These are phyloP conservation scores for Callopanchax toddi DNA, from an alignment of 2,113 vertebrate genomes.

Conservation along the genomic window DNA sequence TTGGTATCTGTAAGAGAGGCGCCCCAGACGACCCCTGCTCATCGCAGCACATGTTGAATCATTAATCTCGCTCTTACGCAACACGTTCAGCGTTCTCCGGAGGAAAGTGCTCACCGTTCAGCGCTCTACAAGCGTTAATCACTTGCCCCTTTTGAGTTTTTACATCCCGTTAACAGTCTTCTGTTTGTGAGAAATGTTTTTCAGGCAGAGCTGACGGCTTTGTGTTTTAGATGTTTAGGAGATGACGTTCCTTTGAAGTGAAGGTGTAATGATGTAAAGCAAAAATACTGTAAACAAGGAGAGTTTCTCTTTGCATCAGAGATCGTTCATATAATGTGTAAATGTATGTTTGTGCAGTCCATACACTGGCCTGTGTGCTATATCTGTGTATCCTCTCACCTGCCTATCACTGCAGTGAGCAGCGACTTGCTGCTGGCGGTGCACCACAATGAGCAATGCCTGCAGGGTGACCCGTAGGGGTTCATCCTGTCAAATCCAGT, in stretches of 20 bases:
- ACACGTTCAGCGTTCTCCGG: slow-evolving; percentile 26
- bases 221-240: not conserved
- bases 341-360: not conserved
- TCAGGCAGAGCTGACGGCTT: slow-evolving; percentile 2
- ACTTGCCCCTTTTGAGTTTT: slow-evolving; percentile 37
- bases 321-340: not conserved
- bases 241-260: slow-evolving; percentile 39
- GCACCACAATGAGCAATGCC: not conserved
- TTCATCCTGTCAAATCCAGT: slow-evolving; percentile 24
- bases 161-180: slow-evolving; percentile 8
- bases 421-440: not conserved
- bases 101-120: slow-evolving; percentile 7
- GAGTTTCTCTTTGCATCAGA: too few species aligned
- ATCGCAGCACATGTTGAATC: slow-evolving; percentile 31
- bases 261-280: not conserved
- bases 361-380: not conserved
- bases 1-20: slow-evolving; percentile 5
- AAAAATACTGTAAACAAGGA: too few species aligned
- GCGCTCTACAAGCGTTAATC: slow-evolving; percentile 37
- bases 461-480: not conserved
- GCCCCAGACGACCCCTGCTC: slow-evolving; percentile 21
- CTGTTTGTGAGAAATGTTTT: slow-evolving; percentile 30
- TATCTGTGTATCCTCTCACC: not conserved
- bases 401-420: slow-evolving; percentile 10
- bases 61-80: slow-evolving; percentile 48